Evolutionary conservation across 1,140 invertebrate genomes (phyloP).

Genomic region (Myzus persicae): DNA sequence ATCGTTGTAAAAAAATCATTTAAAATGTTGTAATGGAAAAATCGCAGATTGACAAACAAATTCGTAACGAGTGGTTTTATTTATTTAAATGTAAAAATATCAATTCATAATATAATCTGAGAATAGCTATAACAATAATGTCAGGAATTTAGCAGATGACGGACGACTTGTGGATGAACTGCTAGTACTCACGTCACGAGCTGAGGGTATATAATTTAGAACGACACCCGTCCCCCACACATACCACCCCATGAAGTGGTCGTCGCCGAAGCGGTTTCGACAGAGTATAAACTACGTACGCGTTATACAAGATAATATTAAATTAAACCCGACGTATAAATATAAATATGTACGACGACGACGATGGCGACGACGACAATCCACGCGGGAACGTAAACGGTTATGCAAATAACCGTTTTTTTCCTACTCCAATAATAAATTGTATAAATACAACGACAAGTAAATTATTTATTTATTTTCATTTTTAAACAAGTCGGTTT

Average conservation of each 20-base stretch:
- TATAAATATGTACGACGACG: not conserved
- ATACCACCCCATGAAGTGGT: not conserved
- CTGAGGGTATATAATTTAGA: not conserved
- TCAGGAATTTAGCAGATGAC: not conserved
- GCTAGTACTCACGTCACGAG: not conserved
- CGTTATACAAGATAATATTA: not conserved
- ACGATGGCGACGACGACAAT: not conserved
- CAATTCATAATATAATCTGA: not conserved
- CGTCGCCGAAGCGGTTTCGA: not conserved
- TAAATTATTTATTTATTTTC: slow-evolving; percentile 16
- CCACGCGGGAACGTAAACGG: not conserved
- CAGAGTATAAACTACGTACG: not conserved
- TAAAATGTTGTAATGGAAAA: too few species aligned
- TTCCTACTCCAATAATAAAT: not conserved
- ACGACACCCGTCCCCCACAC: not conserved
- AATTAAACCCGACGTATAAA: not conserved
- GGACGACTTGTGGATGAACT: not conserved
- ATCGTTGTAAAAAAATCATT: too few species aligned
- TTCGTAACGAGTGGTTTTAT: not conserved
- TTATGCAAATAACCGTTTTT: slow-evolving; percentile 3
- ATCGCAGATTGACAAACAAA: not conserved
- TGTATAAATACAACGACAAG: not conserved
- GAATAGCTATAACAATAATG: not conserved
- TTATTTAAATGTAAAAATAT: not conserved
- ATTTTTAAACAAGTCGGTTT: not conserved